These are phyloP conservation scores for Drosophila gaucha DNA, from an alignment of 2,888 invertebrate genomes.

Conservation along the genomic window DNA sequence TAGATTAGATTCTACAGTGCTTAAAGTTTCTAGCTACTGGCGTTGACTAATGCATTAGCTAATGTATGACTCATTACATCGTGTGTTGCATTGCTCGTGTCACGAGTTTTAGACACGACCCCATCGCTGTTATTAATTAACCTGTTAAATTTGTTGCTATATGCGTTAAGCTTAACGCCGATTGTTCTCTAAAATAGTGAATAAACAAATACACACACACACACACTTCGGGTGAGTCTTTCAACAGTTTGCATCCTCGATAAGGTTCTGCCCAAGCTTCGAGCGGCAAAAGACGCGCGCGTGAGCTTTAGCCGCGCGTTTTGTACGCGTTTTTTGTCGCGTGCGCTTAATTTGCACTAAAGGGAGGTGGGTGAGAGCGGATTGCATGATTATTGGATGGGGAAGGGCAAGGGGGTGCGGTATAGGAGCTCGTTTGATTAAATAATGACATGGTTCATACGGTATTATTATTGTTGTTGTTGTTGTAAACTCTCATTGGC, in stretches of 20 bases:
- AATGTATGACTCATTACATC: neutral
- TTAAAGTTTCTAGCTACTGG: neutral
- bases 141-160: constrained; percentile 56
- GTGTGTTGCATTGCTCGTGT: neutral
- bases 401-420: neutral
- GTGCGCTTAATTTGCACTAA: constrained; percentile 56
- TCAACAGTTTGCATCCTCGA: too few relatives aligned
- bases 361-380: neutral
- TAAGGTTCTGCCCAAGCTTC: constrained; percentile 10
- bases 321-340: constrained; percentile 56
- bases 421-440: constrained; percentile 28
- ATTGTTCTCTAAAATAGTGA: constrained; percentile 37
- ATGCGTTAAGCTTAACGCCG: constrained; percentile 50
- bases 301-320: constrained; percentile 16
- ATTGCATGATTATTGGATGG: neutral
- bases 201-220: constrained; percentile 5
- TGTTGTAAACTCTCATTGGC: constrained; percentile 28
- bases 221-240: too few relatives aligned
- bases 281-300: constrained; percentile 35
- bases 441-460: constrained; percentile 56
- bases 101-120: constrained; percentile 20
- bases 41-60: neutral
- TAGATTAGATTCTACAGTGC: neutral
- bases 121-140: constrained; percentile 43
- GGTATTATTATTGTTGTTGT: neutral